Conservation (phyloP, 2,113 vertebrate genomes). For the Phaetusa simplex region DNA sequence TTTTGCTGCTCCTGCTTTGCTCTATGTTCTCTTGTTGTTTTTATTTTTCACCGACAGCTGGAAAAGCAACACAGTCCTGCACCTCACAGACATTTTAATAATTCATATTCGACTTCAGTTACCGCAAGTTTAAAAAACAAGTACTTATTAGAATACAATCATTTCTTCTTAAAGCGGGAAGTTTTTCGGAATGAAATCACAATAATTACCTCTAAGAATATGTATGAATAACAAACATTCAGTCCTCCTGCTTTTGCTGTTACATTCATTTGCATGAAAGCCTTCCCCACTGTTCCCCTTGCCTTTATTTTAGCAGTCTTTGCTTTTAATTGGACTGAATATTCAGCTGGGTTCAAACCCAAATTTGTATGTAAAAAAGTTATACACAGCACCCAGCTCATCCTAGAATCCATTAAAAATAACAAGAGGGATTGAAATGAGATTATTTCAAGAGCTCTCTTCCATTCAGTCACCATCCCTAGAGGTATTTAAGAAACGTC, state of each 20-base stretch:
- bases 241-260: not conserved
- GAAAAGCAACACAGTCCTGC: slow-evolving; percentile 31
- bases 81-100: slow-evolving; percentile 57
- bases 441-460: slow-evolving; percentile 43
- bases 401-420: slow-evolving; percentile 26
- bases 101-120: slow-evolving; percentile 66
- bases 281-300: not conserved
- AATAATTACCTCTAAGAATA: slow-evolving; percentile 66
- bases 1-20: not conserved
- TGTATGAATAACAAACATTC: slow-evolving; percentile 53
- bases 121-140: slow-evolving; percentile 74
- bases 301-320: not conserved
- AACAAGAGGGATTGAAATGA: slow-evolving; percentile 20
- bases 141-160: slow-evolving; percentile 62
- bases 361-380: slow-evolving; percentile 17
- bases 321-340: slow-evolving; percentile 53
- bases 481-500: too few relatives aligned
- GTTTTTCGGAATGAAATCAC: slow-evolving; percentile 57
- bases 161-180: slow-evolving; percentile 18
- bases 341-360: slow-evolving; percentile 32
- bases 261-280: slow-evolving; percentile 11
- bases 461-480: not conserved
- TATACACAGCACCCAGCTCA: slow-evolving; percentile 8
- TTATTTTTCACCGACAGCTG: slow-evolving; percentile 22
- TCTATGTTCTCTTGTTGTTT: not conserved